A percentile compares a stretch with the other conserved stretches of the same genome.
These are phyloP conservation scores for Alligator sinensis DNA, from an alignment of 2,113 vertebrate genomes.

Conservation along the genomic window DNA sequence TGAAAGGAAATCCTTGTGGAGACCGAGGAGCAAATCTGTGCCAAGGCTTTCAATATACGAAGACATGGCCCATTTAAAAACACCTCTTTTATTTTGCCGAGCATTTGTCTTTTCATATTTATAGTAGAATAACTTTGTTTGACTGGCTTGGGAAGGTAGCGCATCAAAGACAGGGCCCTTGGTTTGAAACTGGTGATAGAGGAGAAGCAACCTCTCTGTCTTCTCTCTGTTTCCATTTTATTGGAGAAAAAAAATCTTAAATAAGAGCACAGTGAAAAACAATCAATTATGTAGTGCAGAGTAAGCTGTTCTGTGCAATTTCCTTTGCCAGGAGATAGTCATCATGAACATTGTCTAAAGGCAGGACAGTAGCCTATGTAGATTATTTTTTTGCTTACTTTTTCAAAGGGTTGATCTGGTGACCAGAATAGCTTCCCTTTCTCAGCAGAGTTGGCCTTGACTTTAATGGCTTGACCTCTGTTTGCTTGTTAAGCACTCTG, in stretches of 20 bases:
- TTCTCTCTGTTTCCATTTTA: constrained; percentile 2
- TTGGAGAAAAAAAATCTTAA: background rate
- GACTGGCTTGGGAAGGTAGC: background rate
- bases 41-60: background rate
- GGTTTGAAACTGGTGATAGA: background rate
- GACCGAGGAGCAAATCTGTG: background rate
- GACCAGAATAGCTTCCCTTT: constrained; percentile 52
- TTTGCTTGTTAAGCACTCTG: constrained; percentile 48
- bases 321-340: background rate
- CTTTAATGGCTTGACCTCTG: constrained; percentile 54
- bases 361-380: background rate
- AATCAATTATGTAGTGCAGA: constrained; percentile 55
- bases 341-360: background rate
- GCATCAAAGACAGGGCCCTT: background rate
- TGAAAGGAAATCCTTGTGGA: constrained; percentile 12
- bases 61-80: background rate
- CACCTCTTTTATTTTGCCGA: background rate
- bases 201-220: background rate
- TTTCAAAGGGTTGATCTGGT: constrained; percentile 13
- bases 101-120: background rate
- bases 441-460: constrained; percentile 29
- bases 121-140: background rate
- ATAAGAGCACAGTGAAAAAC: constrained; percentile 6
- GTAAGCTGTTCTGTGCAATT: background rate
- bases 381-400: constrained; percentile 22